Percentiles rank a stretch among this genome's conserved stretches.
Evolutionary conservation across 2,888 invertebrate species (phyloP).

Genomic region (Ramazzottius varieornatus): DNA sequence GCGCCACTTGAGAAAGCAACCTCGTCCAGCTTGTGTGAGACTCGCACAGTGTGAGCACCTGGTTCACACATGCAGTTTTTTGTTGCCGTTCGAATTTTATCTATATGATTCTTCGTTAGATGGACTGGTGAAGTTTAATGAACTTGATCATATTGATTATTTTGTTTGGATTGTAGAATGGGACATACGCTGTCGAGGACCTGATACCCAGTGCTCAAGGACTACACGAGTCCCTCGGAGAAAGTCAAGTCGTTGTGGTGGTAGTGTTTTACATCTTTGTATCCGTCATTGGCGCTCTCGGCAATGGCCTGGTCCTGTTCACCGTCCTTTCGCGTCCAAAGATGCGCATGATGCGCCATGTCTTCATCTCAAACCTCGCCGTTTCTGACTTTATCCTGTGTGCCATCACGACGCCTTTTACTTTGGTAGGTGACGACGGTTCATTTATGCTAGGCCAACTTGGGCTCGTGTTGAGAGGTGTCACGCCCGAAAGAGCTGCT

Average conservation of each 20-base stretch:
- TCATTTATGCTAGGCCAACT: no score
- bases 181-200: neutral
- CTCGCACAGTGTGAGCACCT: no score
- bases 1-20: no score
- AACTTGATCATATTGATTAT: neutral
- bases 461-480: no score
- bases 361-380: slow-evolving; percentile 71
- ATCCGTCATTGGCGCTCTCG: neutral
- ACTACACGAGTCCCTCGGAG: neutral
- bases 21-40: no score
- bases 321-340: slow-evolving; percentile 14
- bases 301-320: neutral
- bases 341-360: slow-evolving; percentile 72
- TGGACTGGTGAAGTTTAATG: neutral
- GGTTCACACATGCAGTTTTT: no score
- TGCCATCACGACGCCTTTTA: slow-evolving; percentile 64
- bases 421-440: slow-evolving; percentile 33
- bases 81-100: no score
- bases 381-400: slow-evolving; percentile 51
- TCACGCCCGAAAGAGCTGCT: no score
- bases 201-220: neutral
- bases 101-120: neutral
- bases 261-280: neutral
- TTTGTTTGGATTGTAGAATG: neutral
- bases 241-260: neutral